Percentiles rank a stretch among this genome's conserved stretches.
phyloP scores from a whole-genome alignment of 2,888 invertebrate species.

The Baronia brevicornis region DNA sequence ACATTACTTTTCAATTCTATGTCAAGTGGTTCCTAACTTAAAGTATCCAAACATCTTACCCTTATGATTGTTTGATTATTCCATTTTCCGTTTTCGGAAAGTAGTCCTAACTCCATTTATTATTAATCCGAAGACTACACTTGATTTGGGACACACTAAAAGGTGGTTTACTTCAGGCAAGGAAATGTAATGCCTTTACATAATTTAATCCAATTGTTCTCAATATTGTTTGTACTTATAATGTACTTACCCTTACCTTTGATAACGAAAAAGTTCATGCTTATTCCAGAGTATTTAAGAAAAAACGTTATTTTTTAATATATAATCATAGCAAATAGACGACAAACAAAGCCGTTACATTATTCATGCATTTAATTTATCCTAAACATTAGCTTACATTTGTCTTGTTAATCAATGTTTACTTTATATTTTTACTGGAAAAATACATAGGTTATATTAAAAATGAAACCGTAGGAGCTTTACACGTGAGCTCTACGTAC shows the following conservation, averaged over 20 bases:
- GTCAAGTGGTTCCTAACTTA: slow-evolving; percentile 39
- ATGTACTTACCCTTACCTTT: not conserved
- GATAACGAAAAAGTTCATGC: no score
- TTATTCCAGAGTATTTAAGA: no score
- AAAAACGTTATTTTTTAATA: no score
- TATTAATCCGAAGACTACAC: slow-evolving; percentile 12
- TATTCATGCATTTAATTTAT: not conserved
- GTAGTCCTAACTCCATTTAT: slow-evolving; percentile 9
- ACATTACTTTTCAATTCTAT: no score
- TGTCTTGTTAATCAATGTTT: no score
- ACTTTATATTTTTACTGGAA: no score
- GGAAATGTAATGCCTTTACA: no score
- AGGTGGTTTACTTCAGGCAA: no score
- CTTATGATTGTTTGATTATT: slow-evolving; percentile 16
- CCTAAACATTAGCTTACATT: no score
- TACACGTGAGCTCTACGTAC: no score
- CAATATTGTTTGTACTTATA: not conserved
- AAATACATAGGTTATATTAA: no score
- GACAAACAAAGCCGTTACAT: not conserved
- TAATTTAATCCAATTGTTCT: not conserved
- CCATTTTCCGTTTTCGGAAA: slow-evolving; percentile 10
- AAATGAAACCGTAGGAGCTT: no score
- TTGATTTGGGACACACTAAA: slow-evolving; percentile 5
- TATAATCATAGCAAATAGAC: not conserved
- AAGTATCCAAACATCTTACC: slow-evolving; percentile 33